Conservation (phyloP, 2,113 vertebrate species). For the Ciconia maguari region DNA sequence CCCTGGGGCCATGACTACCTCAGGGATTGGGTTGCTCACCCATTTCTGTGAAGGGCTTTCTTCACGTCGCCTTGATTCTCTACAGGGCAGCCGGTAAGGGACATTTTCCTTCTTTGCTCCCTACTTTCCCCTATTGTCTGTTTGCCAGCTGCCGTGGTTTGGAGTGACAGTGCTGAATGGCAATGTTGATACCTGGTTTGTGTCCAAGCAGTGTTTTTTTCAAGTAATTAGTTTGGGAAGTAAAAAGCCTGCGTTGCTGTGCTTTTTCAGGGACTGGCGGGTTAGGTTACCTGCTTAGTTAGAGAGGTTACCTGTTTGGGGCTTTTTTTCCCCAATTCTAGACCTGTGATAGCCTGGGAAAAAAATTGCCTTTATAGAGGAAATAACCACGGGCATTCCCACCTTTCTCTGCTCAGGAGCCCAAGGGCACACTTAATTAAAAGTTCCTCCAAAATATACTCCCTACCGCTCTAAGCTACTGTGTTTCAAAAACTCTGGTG, state of each 20-base stretch:
- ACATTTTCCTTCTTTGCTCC: background rate
- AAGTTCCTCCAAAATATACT: constrained; percentile 62
- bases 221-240: constrained; percentile 45
- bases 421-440: constrained; percentile 68
- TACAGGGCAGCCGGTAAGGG: background rate
- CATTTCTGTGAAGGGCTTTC: background rate
- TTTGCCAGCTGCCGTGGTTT: background rate
- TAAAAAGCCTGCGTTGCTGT: background rate
- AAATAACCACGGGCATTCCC: background rate
- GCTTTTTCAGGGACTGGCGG: constrained; percentile 6
- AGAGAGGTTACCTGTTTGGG: constrained; percentile 7
- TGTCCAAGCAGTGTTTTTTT: constrained; percentile 28
- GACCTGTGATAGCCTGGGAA: constrained; percentile 49
- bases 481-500: constrained; percentile 57
- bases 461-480: constrained; percentile 34
- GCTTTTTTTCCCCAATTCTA: background rate
- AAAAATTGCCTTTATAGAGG: constrained; percentile 23
- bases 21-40: background rate
- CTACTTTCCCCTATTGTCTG: background rate
- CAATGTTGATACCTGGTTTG: constrained; percentile 22
- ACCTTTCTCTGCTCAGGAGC: constrained; percentile 40
- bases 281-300: constrained; percentile 46
- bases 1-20: background rate
- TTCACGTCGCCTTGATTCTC: background rate
- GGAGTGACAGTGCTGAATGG: constrained; percentile 9